Conservation (phyloP, 2,888 invertebrate genomes). For the Pasiphila rectangulata region DNA sequence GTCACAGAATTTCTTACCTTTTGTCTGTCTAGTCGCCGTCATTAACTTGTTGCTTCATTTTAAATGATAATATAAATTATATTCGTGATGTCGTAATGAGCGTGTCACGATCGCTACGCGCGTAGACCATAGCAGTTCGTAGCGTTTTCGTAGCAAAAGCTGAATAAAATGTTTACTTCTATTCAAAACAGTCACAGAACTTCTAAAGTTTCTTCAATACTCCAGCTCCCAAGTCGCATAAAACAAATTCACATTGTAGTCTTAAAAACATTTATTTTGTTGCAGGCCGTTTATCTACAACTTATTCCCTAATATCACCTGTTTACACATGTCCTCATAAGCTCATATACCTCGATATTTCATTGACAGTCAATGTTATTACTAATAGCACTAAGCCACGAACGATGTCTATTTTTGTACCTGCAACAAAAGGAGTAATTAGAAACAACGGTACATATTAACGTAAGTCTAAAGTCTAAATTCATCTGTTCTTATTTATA, state of each 20-base stretch:
- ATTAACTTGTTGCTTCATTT: too few relatives aligned
- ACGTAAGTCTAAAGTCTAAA: not conserved
- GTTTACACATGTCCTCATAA: conserved; percentile 68
- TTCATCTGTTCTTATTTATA: too few relatives aligned
- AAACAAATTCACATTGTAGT: conserved; percentile 11
- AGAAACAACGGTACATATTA: too few relatives aligned
- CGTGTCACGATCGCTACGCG: not conserved
- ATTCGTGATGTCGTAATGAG: too few relatives aligned
- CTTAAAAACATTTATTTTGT: conserved; percentile 22
- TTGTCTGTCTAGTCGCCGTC: too few relatives aligned
- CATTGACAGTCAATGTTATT: conserved; percentile 51
- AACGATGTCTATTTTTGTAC: conserved; percentile 46
- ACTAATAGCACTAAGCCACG: conserved; percentile 42
- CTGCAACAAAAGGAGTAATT: conserved; percentile 53
- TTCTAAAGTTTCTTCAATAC: not conserved
- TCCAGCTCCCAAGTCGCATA: conserved; percentile 13
- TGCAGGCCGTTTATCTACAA: conserved; percentile 58
- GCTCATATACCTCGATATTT: conserved; percentile 63
- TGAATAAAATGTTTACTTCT: not conserved
- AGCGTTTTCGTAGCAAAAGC: not conserved
- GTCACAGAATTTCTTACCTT: too few relatives aligned
- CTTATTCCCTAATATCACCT: conserved; percentile 73
- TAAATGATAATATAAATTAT: too few relatives aligned
- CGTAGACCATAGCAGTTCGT: not conserved
- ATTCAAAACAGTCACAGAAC: not conserved